phyloP scores from a whole-genome alignment of 2,113 vertebrate species.

The Tor tambroides region DNA sequence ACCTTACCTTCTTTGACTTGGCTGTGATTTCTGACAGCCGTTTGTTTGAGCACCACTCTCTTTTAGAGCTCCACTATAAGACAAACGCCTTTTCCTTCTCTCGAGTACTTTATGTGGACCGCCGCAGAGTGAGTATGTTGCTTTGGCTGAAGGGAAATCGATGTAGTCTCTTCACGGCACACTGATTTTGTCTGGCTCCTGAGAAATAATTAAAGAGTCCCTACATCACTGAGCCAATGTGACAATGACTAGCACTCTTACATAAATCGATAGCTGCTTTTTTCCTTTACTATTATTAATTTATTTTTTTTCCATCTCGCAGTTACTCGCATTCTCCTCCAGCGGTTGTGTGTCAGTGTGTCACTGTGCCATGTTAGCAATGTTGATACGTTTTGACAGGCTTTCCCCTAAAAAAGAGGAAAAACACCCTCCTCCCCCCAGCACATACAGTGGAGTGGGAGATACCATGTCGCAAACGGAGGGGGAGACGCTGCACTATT shows the following conservation, averaged over 20 bases:
- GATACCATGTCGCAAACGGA: conserved; percentile 31
- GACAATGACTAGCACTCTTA: conserved; percentile 69
- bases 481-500: conserved; percentile 24
- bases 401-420: conserved; percentile 45
- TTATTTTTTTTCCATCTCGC: conserved; percentile 34
- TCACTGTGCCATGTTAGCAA: conserved; percentile 76
- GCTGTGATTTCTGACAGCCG: neutral
- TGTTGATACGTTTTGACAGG: conserved; percentile 70
- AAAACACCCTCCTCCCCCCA: conserved; percentile 55
- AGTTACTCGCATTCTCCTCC: conserved; percentile 49
- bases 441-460: conserved; percentile 47
- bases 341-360: conserved; percentile 80
- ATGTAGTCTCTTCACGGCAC: conserved; percentile 65
- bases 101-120: conserved; percentile 56
- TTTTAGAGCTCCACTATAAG: conserved; percentile 46
- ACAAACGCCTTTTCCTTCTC: conserved; percentile 56
- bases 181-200: conserved; percentile 67
- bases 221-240: conserved; percentile 50
- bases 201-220: conserved; percentile 71
- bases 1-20: neutral
- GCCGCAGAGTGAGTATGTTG: conserved; percentile 60
- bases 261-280: conserved; percentile 71
- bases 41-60: neutral
- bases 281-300: conserved; percentile 38
- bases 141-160: conserved; percentile 69